Conservation (phyloP, 2,797 vertebrate species). For the Pantherophis vulpinus region DNA sequence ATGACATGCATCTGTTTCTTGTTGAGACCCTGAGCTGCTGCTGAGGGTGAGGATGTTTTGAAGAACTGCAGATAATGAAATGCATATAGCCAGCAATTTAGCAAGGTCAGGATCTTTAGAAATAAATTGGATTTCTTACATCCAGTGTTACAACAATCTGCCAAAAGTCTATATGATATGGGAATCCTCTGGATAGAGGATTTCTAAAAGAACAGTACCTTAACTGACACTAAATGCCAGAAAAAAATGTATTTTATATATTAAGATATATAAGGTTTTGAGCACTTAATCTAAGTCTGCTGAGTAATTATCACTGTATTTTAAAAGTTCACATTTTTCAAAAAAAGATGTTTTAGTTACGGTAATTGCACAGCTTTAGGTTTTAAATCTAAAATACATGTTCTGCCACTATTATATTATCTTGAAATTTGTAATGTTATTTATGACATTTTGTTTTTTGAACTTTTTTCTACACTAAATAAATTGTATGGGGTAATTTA, state of each 20-base stretch:
- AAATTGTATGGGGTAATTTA: background rate
- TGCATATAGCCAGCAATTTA: slow-evolving; percentile 30
- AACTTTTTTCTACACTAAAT: background rate
- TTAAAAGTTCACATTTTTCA: background rate
- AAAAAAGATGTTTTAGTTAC: background rate
- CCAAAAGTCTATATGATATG: slow-evolving; percentile 12
- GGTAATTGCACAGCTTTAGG: background rate
- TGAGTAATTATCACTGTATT: background rate
- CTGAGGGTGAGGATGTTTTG: slow-evolving; percentile 43
- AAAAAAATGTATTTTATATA: background rate
- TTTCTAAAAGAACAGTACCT: background rate
- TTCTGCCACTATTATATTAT: background rate
- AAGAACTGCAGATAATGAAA: slow-evolving; percentile 27
- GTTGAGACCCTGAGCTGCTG: slow-evolving; percentile 24
- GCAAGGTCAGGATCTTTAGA: slow-evolving; percentile 44
- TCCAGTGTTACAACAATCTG: slow-evolving; percentile 32
- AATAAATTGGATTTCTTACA: slow-evolving; percentile 29
- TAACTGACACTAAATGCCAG: background rate
- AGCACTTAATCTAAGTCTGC: slow-evolving; percentile 12
- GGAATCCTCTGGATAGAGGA: background rate
- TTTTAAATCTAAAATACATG: background rate
- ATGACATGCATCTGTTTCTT: slow-evolving; percentile 39
- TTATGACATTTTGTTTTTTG: background rate
- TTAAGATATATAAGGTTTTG: background rate
- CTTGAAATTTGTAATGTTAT: background rate